Evolutionary conservation across 2,797 vertebrate genomes (phyloP).

Genomic region (Danio albolineatus): DNA sequence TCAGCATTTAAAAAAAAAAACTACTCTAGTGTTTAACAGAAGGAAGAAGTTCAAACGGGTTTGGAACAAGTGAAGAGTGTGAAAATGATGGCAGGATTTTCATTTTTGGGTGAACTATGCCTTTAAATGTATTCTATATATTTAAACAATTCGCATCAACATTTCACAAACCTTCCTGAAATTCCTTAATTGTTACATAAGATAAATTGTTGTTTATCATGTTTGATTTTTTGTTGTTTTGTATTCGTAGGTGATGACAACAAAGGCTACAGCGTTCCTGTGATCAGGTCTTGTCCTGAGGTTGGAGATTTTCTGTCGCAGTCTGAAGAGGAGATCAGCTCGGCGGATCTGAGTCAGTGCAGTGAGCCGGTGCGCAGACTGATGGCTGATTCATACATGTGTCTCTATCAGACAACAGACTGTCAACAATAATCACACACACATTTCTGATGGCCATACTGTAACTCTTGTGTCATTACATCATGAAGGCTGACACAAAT

Average conservation of each 20-base stretch:
- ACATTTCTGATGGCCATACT: not conserved
- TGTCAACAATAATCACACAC: slow-evolving; percentile 14
- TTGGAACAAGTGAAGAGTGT: too few species aligned
- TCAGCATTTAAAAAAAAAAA: too few species aligned
- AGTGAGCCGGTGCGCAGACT: slow-evolving; percentile 71
- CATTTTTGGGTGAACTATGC: too few species aligned
- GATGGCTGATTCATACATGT: slow-evolving; percentile 84
- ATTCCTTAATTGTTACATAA: not conserved
- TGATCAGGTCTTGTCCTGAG: slow-evolving; percentile 79
- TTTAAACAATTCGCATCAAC: too few species aligned
- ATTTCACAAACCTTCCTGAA: too few species aligned
- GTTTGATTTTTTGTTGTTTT: not conserved
- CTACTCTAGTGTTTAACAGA: too few species aligned
- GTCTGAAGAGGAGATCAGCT: slow-evolving; percentile 70
- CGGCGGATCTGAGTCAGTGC: slow-evolving; percentile 66
- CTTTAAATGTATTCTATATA: too few species aligned
- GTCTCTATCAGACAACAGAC: slow-evolving; percentile 76
- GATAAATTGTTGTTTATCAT: not conserved
- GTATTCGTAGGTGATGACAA: slow-evolving; percentile 73
- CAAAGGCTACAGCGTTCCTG: slow-evolving; percentile 79
- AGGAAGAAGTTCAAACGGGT: too few species aligned
- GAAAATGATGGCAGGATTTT: too few species aligned
- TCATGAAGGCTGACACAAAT: not conserved
- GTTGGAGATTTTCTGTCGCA: slow-evolving; percentile 72
- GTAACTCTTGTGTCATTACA: not conserved